Conservation (phyloP, 2,888 invertebrate species). For the Caenorhabditis becei region DNA sequence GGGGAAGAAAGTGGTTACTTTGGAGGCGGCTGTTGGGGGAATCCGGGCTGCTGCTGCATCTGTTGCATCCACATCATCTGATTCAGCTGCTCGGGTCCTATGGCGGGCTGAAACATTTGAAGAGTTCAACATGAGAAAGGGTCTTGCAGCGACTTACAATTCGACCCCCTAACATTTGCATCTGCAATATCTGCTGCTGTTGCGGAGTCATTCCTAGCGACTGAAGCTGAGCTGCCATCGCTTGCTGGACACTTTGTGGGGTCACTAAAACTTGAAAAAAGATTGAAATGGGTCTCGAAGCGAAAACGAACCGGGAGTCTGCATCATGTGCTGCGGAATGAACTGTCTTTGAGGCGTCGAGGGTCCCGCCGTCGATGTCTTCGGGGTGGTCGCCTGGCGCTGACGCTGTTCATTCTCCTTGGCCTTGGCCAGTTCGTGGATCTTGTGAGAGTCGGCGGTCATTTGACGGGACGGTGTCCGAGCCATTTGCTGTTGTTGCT, state of each 20-base stretch:
- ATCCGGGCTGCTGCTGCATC: neutral
- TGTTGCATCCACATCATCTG: no score
- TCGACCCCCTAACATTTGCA: no score
- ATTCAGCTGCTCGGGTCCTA: no score
- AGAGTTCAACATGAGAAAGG: no score
- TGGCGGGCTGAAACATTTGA: no score
- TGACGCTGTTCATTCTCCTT: constrained; percentile 37
- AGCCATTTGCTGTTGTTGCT: constrained; percentile 42
- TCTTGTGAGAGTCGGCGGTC: constrained; percentile 46
- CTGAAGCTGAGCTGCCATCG: neutral
- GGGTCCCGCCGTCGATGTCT: constrained; percentile 11
- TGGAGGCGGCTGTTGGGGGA: neutral
- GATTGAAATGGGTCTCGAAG: neutral
- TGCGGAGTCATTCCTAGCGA: no score
- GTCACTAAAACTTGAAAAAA: constrained; percentile 6
- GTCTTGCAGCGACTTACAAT: no score
- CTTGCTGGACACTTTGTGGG: constrained; percentile 31
- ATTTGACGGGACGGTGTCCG: constrained; percentile 55
- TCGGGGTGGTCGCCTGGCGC: constrained; percentile 28
- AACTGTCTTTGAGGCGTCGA: constrained; percentile 20
- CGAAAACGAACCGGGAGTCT: constrained; percentile 2
- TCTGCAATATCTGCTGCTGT: constrained; percentile 22
- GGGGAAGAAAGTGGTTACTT: neutral
- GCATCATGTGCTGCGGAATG: constrained; percentile 40
- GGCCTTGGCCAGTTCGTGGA: constrained; percentile 53